A percentile compares a stretch with the other conserved stretches of the same genome.
These are phyloP conservation scores for Prietella phreatophila DNA, from an alignment of 2,113 vertebrate species.

Conservation along the genomic window DNA sequence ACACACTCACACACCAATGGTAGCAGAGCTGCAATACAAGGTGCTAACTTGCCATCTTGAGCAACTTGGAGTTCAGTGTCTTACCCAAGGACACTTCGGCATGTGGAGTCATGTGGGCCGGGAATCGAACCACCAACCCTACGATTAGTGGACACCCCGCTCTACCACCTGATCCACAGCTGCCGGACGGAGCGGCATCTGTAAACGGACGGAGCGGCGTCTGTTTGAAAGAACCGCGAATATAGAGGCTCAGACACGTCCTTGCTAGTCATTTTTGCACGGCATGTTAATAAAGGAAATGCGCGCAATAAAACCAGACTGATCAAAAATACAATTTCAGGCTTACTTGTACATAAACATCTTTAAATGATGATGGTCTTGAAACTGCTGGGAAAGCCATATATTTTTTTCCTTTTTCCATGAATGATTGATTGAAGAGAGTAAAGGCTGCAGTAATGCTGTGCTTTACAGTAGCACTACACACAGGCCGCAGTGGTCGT, in stretches of 20 bases:
- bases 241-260: too few relatives aligned
- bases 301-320: background rate
- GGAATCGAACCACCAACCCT: too few relatives aligned
- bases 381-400: background rate
- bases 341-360: background rate
- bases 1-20: too few relatives aligned
- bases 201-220: background rate
- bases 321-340: background rate
- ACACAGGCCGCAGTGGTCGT: slow-evolving; percentile 9
- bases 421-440: slow-evolving; percentile 30
- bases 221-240: too few relatives aligned
- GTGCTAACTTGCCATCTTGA: too few relatives aligned
- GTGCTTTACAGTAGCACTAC: slow-evolving; percentile 4
- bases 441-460: slow-evolving; percentile 12
- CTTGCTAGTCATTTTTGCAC: background rate
- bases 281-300: background rate
- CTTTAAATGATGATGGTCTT: background rate
- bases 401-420: background rate
- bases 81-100: too few relatives aligned
- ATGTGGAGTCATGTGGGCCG: too few relatives aligned
- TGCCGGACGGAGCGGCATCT: too few relatives aligned
- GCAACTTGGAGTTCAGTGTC: too few relatives aligned
- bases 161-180: too few relatives aligned
- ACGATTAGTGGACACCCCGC: too few relatives aligned
- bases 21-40: too few relatives aligned